Evolutionary conservation across 2,888 invertebrate genomes (phyloP).

Genomic region (Dasypogon diadema): DNA sequence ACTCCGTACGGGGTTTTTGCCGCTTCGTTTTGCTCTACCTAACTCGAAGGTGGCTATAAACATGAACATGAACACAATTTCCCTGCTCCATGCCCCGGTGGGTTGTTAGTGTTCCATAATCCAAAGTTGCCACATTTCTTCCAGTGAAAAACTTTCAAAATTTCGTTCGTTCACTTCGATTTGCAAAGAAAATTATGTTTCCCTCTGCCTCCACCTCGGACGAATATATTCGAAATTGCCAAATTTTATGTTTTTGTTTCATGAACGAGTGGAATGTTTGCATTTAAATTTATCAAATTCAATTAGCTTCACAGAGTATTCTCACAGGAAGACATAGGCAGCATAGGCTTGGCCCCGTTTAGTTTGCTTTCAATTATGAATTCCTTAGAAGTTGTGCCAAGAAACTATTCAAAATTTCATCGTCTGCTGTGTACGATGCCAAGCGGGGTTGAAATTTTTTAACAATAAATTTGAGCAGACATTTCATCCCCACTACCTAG

Average conservation of each 20-base stretch:
- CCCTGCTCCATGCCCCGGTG: not conserved
- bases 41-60: not conserved
- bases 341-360: slow-evolving; percentile 14
- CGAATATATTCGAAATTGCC: not conserved
- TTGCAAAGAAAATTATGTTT: slow-evolving; percentile 4
- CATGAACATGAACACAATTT: not conserved
- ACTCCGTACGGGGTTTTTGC: slow-evolving; percentile 14
- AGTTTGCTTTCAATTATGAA: not conserved
- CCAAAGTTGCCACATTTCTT: slow-evolving; percentile 29
- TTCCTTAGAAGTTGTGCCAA: slow-evolving; percentile 10
- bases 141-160: slow-evolving; percentile 15
- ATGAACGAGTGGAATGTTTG: not conserved
- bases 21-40: not conserved
- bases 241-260: slow-evolving; percentile 12
- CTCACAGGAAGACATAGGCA: slow-evolving; percentile 4
- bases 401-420: slow-evolving; percentile 1
- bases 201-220: too few species aligned
- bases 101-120: not conserved
- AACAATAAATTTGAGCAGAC: slow-evolving; percentile 3
- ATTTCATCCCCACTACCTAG: too few species aligned
- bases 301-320: slow-evolving; percentile 19
- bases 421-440: not conserved
- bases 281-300: not conserved
- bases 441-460: slow-evolving; percentile 12
- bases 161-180: not conserved